These are phyloP conservation scores for Spatula clypeata DNA, from an alignment of 2,797 vertebrate species.

Conservation along the genomic window DNA sequence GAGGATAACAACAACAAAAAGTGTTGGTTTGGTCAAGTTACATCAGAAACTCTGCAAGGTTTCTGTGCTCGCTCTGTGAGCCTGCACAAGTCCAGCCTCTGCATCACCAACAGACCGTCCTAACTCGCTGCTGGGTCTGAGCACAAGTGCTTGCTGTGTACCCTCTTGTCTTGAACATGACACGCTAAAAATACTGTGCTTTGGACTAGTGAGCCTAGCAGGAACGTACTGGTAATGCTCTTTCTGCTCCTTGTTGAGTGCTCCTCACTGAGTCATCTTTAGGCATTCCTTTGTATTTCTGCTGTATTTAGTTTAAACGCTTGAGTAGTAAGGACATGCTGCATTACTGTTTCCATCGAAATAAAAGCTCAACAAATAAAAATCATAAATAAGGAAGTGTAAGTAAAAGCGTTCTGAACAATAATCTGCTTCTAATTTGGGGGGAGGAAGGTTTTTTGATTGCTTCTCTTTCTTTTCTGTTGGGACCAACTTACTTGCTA, in stretches of 20 bases:
- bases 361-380: too few relatives aligned
- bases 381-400: too few relatives aligned
- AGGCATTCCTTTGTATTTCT: slow-evolving; percentile 26
- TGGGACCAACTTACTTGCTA: background rate
- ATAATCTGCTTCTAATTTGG: background rate
- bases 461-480: background rate
- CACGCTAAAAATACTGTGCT: background rate
- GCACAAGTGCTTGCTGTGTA: background rate
- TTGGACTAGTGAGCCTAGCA: background rate
- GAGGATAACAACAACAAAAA: background rate
- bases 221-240: background rate
- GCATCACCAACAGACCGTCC: background rate
- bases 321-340: slow-evolving; percentile 8
- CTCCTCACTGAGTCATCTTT: slow-evolving; percentile 24
- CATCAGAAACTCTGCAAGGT: background rate
- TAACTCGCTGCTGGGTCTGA: background rate
- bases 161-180: background rate
- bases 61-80: background rate
- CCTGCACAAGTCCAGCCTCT: background rate
- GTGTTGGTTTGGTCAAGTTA: background rate
- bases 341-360: background rate
- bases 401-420: too few relatives aligned
- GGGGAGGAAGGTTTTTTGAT: background rate
- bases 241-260: slow-evolving; percentile 8
- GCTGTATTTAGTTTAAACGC: slow-evolving; percentile 17